Evolutionary conservation across 64 coral and sea anemone genomes (phyloP).

Genomic region (Exaiptasia diaphana): DNA sequence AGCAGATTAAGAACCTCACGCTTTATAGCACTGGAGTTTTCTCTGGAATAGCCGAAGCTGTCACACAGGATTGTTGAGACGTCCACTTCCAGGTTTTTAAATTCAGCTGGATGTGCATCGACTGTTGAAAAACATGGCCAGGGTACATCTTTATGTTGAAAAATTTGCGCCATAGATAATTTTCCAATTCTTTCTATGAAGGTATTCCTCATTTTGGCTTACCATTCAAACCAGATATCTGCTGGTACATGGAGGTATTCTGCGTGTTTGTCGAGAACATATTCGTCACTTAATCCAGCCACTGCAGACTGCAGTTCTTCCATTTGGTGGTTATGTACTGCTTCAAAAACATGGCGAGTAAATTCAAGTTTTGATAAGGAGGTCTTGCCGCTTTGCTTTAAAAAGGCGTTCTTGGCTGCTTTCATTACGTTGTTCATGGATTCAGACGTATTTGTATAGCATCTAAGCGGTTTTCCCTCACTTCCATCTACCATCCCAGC

Average conservation of each 20-base stretch:
- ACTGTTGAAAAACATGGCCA: too few relatives aligned
- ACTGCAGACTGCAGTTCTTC: constrained; percentile 15
- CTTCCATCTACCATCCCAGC: neutral
- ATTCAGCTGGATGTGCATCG: too few relatives aligned
- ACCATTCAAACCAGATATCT: constrained; percentile 47
- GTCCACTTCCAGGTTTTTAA: too few relatives aligned
- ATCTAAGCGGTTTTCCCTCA: constrained; percentile 3
- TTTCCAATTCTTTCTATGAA: neutral
- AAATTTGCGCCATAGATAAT: constrained; percentile 8
- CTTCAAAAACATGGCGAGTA: constrained; percentile 30
- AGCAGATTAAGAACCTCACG: too few relatives aligned
- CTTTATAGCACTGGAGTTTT: too few relatives aligned
- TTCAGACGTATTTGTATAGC: constrained; percentile 43
- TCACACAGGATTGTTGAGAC: too few relatives aligned
- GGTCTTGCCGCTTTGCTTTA: neutral
- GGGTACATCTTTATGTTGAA: neutral
- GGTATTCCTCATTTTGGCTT: neutral
- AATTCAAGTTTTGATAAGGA: constrained; percentile 30
- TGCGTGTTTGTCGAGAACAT: neutral
- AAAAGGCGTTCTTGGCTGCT: constrained; percentile 8
- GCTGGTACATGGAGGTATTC: constrained; percentile 32
- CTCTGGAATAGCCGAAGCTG: too few relatives aligned
- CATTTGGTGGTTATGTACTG: neutral
- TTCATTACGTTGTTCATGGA: constrained; percentile 52
- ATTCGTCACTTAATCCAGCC: neutral